A percentile compares a stretch with the other conserved stretches of the same genome.
Conservation (phyloP, 1,140 invertebrate species). For the Drosophila trapezifrons region DNA sequence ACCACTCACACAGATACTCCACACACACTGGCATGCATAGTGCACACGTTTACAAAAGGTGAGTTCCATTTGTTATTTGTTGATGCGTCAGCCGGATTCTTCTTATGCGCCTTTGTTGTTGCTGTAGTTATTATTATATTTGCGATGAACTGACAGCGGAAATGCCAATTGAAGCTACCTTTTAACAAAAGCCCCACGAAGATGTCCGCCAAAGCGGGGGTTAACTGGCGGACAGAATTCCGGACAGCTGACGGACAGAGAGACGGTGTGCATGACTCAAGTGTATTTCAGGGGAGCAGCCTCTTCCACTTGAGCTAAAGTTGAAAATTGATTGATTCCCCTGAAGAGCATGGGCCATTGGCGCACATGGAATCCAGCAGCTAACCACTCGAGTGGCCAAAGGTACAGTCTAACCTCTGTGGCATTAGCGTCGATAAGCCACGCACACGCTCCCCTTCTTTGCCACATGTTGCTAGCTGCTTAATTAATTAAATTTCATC, state of each 20-base stretch:
- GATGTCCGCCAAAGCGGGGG: slow-evolving; percentile 45
- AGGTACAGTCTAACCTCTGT: slow-evolving; percentile 50
- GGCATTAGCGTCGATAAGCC: slow-evolving; percentile 37
- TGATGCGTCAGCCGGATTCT: slow-evolving; percentile 68
- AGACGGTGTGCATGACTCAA: slow-evolving; percentile 55
- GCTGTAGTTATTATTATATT: slow-evolving; percentile 42
- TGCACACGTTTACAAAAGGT: slow-evolving; percentile 69
- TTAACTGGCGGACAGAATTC: slow-evolving; percentile 12
- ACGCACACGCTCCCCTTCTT: slow-evolving; percentile 33
- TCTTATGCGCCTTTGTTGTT: slow-evolving; percentile 63
- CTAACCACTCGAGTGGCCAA: slow-evolving; percentile 38
- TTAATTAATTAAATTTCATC: slow-evolving; percentile 68
- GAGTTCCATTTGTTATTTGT: slow-evolving; percentile 37
- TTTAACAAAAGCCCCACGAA: slow-evolving; percentile 72
- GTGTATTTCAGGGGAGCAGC: slow-evolving; percentile 53
- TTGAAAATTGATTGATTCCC: slow-evolving; percentile 59
- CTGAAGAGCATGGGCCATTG: slow-evolving; percentile 27
- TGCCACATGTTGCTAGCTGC: slow-evolving; percentile 36
- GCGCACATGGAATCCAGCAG: slow-evolving; percentile 41
- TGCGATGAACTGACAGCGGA: slow-evolving; percentile 58
- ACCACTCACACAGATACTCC: slow-evolving; percentile 32
- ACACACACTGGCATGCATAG: background rate
- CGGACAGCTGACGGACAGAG: background rate
- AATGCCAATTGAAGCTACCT: slow-evolving; percentile 80
- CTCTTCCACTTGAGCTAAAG: slow-evolving; percentile 53